phyloP scores from a whole-genome alignment of 1,140 invertebrate genomes.

The Anastrepha obliqua region DNA sequence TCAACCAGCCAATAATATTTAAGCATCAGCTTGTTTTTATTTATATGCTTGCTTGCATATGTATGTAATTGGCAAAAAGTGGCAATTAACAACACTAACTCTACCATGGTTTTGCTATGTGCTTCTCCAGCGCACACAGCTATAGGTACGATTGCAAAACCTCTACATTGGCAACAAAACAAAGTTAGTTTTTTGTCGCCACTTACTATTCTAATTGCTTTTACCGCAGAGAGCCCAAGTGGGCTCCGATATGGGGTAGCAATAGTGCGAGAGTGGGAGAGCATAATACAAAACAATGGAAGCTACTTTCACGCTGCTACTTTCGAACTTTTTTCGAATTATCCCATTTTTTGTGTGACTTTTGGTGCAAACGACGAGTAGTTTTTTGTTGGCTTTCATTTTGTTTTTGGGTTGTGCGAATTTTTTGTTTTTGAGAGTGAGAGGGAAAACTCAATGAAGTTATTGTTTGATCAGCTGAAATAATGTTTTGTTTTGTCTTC shows the following conservation, averaged over 20 bases:
- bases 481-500: not conserved
- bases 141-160: no score
- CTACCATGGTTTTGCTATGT: not conserved
- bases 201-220: conserved; percentile 12
- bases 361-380: not conserved
- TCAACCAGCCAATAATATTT: not conserved
- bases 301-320: not conserved
- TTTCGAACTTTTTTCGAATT: not conserved
- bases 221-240: not conserved
- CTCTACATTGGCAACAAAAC: not conserved
- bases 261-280: not conserved
- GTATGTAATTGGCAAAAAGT: conserved; percentile 4
- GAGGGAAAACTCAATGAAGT: not conserved
- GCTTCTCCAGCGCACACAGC: not conserved
- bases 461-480: not conserved
- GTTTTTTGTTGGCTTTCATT: not conserved
- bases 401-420: not conserved
- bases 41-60: not conserved
- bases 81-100: not conserved
- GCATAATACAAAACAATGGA: not conserved
- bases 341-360: not conserved
- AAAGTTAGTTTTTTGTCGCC: not conserved
- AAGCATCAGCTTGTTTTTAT: not conserved
- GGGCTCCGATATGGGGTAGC: not conserved
- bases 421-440: not conserved